Conservation (phyloP, 2,113 vertebrate species). For the Urocitellus parryii region DNA sequence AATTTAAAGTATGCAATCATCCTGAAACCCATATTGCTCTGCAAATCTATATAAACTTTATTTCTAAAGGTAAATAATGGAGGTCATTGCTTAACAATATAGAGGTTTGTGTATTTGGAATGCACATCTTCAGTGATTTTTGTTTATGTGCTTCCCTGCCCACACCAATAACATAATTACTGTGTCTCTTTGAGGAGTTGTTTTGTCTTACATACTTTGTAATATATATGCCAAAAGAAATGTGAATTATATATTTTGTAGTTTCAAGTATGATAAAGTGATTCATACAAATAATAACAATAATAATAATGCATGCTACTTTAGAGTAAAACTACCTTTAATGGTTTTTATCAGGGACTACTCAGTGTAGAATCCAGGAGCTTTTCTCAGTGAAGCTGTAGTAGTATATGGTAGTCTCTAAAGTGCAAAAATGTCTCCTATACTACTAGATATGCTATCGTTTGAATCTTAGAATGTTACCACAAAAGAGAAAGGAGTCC, state of each 20-base stretch:
- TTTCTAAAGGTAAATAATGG: slow-evolving; percentile 32
- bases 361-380: neutral
- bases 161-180: neutral
- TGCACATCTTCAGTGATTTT: neutral
- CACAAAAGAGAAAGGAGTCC: neutral
- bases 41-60: neutral
- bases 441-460: neutral
- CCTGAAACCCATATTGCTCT: neutral
- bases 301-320: neutral
- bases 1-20: slow-evolving; percentile 22
- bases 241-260: slow-evolving; percentile 11
- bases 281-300: slow-evolving; percentile 13
- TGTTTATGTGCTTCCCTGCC: neutral
- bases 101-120: neutral
- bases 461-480: slow-evolving; percentile 25
- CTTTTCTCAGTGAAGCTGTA: neutral
- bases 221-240: neutral
- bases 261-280: neutral
- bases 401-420: neutral
- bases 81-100: neutral
- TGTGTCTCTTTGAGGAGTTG: neutral
- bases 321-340: neutral
- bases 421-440: neutral
- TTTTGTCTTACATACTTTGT: slow-evolving; percentile 34
- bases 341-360: slow-evolving; percentile 39